Evolutionary conservation across 2,888 invertebrate species (phyloP), one percentile per base, ranked within the genome.

Genomic region (Trissonchulus latispiculum): DNA sequence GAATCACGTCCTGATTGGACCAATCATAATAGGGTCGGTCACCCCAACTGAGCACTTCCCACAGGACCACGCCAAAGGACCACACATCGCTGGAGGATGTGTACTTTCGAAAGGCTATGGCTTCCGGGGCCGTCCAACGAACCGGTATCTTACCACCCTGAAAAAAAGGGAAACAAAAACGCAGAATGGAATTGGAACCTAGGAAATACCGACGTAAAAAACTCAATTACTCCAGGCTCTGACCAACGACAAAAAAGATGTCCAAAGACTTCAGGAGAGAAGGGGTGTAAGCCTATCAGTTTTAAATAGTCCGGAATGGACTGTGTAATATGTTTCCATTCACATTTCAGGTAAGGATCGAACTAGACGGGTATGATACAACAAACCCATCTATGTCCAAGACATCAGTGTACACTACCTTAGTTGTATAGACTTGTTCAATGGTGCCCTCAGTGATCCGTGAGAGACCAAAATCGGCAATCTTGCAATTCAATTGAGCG

Each of bases 41-140:
- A 1, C 99, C 99, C 83, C 95, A 99, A 32, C 95, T 95, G 91
- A 97, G 95, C n/a, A 99, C 95, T 84, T 99, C 99, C 99, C 99
- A 99, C 85, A 94, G 91, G 36, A 99, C 95, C 76, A 99, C 95
- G 61, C 97, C 99, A 88, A 95, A 95, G 71, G 95, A 95, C 99
- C 99, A 99, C 1, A 97, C 96, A 85, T 99, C 99, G 73, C 95
- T 95, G 32, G 97, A 94, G 48, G 95, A 94, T n/a, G 97, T 99
- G 86, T 99, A 99, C 86, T 97, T 97, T 77, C 97, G 89, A 87
- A 95, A 97, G 67, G 95, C 94, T 82, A 99, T 97, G 66, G 96
- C 96, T 86, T 97, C 96, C 0, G 96, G 96, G 1, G 96, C 96
- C 29, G 97, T 97, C 97, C 97, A 97, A 83, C 96, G 89, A 1